Base-by-base conservation (phyloP, 2,888 invertebrate species). In the Microctonus hyperodae region DNA sequence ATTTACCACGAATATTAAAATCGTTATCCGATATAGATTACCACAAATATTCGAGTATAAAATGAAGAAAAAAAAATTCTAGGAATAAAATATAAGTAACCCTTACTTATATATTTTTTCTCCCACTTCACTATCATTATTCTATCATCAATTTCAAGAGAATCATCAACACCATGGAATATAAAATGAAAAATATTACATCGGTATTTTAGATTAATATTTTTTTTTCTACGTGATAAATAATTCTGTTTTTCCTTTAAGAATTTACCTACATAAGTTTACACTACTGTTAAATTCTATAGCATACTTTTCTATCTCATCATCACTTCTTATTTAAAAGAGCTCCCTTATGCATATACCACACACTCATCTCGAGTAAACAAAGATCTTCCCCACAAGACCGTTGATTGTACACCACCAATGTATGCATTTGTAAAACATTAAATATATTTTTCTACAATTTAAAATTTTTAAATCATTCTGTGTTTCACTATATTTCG, bases 221-320 rank as follows among this genome's bases (percentile, higher is more conserved):
- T 13, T 35, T 35, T 11, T 35, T 35, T 13, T 37, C 37, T n/a
- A n/a, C n/a, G n/a, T n/a, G n/a, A n/a, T n/a, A n/a, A n/a, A n/a
- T n/a, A n/a, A n/a, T n/a, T n/a, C n/a, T 20, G 16, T 44, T 2
- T 16, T 44, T 44, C 16, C 16, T 16, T 44, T 7, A 16, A 44
- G 16, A 44, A 44, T 44, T 44, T 44, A 44, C 44, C 44, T 44
- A 37, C 37, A 37, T 37, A 44, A n/a, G 44, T 44, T 44, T 44
- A 44, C 16, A 16, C 44, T 44, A 20, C 44, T 44, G 16, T 44
- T 44, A 16, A 44, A 44, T 16, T 44, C 4, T 44, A 44, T n/a
- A 16, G 4, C 3, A n/a, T 37, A 37, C 16, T 44, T 16, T 1
- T 44, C 44, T 44, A 44, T 44, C 16, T 6, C 16, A 16, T 5